Base-by-base conservation (phyloP, 2,888 invertebrate genomes). In the Dryocosmus kuriphilus region DNA sequence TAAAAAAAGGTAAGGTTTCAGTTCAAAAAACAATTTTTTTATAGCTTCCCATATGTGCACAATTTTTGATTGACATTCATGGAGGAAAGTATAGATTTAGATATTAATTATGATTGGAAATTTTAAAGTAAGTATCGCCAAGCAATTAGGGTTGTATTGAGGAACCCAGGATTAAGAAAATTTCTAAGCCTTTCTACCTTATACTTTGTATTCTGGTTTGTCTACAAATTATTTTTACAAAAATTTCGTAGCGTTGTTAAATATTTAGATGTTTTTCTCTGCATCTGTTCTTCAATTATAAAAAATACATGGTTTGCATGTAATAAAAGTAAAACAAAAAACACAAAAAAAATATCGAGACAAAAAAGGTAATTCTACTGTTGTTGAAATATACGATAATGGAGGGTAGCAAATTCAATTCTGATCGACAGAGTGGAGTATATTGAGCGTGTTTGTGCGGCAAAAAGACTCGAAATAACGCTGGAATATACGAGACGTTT, bases 401-500 rank as follows among this genome's bases (percentile, higher is more conserved):
- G 24, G 57, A 27, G 24, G 14, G 24, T 14, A 24, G 24, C 38
- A 63, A 63, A 35, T 63, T 63, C 63, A 63, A 63, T 63, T 35
- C 62, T 27, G 67, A 67, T 67, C 41, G 67, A 67, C 67, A 67
- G 41, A 9, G 46, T 46, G 27, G 24, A 27, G 27, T 67, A 46
- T 46, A 67, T 67, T 46, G 41, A 65, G 24, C 41, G n/a, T 67
- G 46, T 67, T 67, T 67, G 67, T 19, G 27, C 1, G 16, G 67
- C 19, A 46, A 46, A 67, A 67, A 67, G 27, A 46, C 41, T 67
- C 57, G 57, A 27, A 57, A 46, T 27, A 46, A 41, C 27, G 46
- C 57, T 57, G 27, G 41, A 19, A 63, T 32, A 67, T 22, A 65
- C 35, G 67, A 67, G 67, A 67, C 46, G 67, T 67, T 67, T 67